Evolutionary conservation across 2,888 invertebrate species (phyloP).

Genomic region (Eurois occulta): DNA sequence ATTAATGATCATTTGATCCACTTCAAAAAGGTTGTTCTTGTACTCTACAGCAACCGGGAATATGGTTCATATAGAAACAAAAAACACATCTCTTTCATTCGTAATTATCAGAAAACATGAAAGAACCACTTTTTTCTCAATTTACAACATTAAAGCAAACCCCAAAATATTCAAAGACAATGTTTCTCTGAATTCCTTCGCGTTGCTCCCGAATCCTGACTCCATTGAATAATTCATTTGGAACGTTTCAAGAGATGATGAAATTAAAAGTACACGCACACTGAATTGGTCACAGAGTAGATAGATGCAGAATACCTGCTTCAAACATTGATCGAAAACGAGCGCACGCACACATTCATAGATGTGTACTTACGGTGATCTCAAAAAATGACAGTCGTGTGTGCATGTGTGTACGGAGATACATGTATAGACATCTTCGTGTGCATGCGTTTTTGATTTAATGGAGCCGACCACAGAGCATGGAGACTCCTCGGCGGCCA

Average conservation of each 20-base stretch:
- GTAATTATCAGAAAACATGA: slow-evolving; percentile 16
- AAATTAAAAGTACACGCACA: slow-evolving; percentile 60
- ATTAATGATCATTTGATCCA: not conserved
- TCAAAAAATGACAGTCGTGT: not conserved
- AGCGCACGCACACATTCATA: not conserved
- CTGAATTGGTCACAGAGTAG: slow-evolving; percentile 36
- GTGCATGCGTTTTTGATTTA: too few species aligned
- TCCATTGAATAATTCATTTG: slow-evolving; percentile 61
- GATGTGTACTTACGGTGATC: not conserved
- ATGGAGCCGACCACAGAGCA: not conserved
- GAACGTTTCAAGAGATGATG: slow-evolving; percentile 52
- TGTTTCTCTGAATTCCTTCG: slow-evolving; percentile 41
- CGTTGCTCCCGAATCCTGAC: slow-evolving; percentile 38
- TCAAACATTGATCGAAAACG: not conserved
- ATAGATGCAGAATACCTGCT: slow-evolving; percentile 2
- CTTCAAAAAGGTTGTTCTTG: not conserved
- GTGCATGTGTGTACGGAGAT: not conserved
- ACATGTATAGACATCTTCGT: not conserved
- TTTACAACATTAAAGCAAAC: slow-evolving; percentile 26
- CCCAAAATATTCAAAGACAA: slow-evolving; percentile 55
- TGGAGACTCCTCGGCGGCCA: not conserved
- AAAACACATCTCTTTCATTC: not conserved
- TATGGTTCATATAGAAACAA: not conserved
- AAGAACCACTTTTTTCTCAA: slow-evolving; percentile 23
- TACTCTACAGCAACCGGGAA: not conserved